These are phyloP conservation scores for Philereme vetulata DNA, from an alignment of 2,888 invertebrate genomes.

Conservation along the genomic window DNA sequence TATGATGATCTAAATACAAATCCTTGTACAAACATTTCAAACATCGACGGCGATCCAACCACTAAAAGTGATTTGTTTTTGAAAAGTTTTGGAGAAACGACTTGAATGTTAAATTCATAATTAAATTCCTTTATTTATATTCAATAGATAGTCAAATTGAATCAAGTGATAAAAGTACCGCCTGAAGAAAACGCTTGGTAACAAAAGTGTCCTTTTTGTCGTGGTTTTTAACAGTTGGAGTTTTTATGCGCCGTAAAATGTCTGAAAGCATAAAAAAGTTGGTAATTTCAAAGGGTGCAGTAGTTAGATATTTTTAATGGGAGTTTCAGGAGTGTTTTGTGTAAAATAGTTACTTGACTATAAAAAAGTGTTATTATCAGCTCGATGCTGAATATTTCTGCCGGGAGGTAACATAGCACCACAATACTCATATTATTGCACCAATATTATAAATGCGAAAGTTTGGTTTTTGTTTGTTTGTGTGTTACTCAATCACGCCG, in stretches of 20 bases:
- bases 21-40: too few species aligned
- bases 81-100: too few species aligned
- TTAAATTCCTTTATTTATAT: neutral
- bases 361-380: neutral
- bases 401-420: too few species aligned
- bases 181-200: conserved; percentile 16
- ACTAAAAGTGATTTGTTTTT: too few species aligned
- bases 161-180: conserved; percentile 28
- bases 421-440: too few species aligned
- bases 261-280: conserved; percentile 3
- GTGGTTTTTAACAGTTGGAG: conserved; percentile 29
- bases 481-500: too few species aligned
- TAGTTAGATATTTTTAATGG: neutral
- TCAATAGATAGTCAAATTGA: conserved; percentile 21
- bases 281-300: neutral
- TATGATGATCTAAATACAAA: too few species aligned
- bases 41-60: too few species aligned
- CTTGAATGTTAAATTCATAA: neutral
- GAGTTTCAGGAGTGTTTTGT: neutral
- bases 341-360: neutral
- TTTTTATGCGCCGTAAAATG: conserved; percentile 30
- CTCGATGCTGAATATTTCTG: neutral
- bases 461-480: too few species aligned
- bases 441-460: too few species aligned
- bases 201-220: conserved; percentile 29